Evolutionary conservation across 2,888 invertebrate genomes (phyloP).

Genomic region (Drosophila nigricruria): DNA sequence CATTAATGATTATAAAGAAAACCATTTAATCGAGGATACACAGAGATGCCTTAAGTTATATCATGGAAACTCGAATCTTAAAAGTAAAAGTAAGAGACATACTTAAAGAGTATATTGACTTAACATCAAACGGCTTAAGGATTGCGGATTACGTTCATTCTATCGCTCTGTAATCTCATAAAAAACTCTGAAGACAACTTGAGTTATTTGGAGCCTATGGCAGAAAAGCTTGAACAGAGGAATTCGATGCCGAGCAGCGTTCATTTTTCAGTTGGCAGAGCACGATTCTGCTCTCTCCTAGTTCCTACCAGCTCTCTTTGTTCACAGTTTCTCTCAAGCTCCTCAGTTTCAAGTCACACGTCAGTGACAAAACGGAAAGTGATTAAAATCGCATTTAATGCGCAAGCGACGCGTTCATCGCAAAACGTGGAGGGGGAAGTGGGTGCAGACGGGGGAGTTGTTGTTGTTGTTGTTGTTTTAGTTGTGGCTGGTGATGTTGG

Average conservation of each 20-base stretch:
- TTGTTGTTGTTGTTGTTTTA: constrained; percentile 25
- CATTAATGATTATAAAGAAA: no score
- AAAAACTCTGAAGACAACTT: constrained; percentile 10
- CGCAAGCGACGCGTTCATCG: constrained; percentile 55
- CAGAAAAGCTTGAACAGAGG: not conserved
- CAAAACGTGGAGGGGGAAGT: not conserved
- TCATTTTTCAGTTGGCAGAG: not conserved
- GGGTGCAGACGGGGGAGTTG: constrained; percentile 21
- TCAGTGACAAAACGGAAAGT: constrained; percentile 75
- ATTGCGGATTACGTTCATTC: not conserved
- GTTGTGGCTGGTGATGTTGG: constrained; percentile 27
- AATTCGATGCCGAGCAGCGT: not conserved
- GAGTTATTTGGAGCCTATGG: constrained; percentile 5
- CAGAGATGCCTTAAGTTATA: no score
- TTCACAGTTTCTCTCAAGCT: constrained; percentile 24
- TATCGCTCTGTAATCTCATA: not conserved
- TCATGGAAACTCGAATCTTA: no score
- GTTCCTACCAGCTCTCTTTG: not conserved
- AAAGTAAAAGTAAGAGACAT: no score
- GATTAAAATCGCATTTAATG: constrained; percentile 82
- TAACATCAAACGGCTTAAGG: no score
- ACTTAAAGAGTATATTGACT: no score
- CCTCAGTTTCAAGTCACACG: constrained; percentile 42
- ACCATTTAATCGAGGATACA: no score
- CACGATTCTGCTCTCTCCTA: not conserved